phyloP scores from a whole-genome alignment of 2,113 vertebrate genomes.

The Vimba vimba region DNA sequence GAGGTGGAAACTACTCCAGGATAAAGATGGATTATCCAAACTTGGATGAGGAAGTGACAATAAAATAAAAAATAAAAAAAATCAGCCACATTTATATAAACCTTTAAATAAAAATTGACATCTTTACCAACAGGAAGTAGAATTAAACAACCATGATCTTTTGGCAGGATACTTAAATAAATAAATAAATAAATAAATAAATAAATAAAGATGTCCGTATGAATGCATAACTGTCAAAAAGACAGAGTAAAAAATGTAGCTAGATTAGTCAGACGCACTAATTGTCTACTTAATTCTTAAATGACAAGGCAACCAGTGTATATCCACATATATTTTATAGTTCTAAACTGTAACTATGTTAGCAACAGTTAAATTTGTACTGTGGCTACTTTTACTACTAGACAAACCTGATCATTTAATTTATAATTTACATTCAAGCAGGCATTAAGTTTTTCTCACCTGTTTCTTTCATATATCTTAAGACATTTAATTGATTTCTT shows the following conservation, averaged over 20 bases:
- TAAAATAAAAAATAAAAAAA: background rate
- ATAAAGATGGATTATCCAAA: background rate
- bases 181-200: too few species aligned
- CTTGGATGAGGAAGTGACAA: background rate
- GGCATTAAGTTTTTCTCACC: too few species aligned
- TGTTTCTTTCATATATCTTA: too few species aligned
- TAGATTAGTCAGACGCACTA: background rate
- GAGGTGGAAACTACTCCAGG: background rate
- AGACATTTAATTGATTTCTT: too few species aligned
- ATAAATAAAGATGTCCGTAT: background rate
- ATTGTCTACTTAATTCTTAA: background rate
- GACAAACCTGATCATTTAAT: too few species aligned
- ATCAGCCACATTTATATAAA: background rate
- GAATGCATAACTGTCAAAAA: background rate
- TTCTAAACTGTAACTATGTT: background rate
- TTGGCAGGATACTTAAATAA: background rate
- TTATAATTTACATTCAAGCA: too few species aligned
- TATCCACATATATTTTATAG: background rate
- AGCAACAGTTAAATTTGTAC: too few species aligned
- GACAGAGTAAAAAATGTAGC: background rate
- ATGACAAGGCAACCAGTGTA: background rate
- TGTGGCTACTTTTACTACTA: too few species aligned
- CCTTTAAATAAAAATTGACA: background rate
- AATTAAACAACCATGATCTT: background rate
- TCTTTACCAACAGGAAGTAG: background rate